phyloP scores from a whole-genome alignment of 2,888 invertebrate species.

The Bursaphelenchus okinawaensis region DNA sequence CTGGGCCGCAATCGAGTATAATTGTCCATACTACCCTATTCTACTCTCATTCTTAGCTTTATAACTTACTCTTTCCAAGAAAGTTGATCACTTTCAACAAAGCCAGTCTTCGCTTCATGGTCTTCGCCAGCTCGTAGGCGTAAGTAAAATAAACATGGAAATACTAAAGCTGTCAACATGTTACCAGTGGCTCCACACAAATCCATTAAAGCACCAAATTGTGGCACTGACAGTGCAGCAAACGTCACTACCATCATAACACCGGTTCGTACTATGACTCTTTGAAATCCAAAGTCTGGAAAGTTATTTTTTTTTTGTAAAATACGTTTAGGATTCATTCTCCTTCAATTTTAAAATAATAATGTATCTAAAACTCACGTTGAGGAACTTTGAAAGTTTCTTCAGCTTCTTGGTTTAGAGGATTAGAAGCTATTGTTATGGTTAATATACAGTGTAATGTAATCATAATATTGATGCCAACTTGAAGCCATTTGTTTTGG shows the following conservation, averaged over 20 bases:
- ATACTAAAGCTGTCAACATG: constrained; percentile 16
- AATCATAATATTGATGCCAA: constrained; percentile 19
- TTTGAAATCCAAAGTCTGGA: constrained; percentile 25
- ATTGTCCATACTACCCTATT: too few relatives aligned
- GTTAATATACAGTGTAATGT: constrained; percentile 15
- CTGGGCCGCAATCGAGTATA: too few relatives aligned
- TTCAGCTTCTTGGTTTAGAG: constrained; percentile 52
- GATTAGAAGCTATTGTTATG: constrained; percentile 40
- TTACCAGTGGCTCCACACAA: constrained; percentile 11
- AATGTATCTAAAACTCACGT: constrained; percentile 22
- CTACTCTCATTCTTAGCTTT: too few relatives aligned
- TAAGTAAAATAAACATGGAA: constrained; percentile 28
- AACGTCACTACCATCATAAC: constrained; percentile 25
- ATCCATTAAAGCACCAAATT: constrained; percentile 20
- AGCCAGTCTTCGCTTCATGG: not conserved
- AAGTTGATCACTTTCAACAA: not conserved
- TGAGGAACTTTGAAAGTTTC: constrained; percentile 47
- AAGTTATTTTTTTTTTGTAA: not conserved
- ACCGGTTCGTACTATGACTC: constrained; percentile 24
- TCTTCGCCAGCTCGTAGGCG: constrained; percentile 23
- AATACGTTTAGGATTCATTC: not conserved
- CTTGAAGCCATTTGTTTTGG: constrained; percentile 26
- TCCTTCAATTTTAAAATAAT: not conserved
- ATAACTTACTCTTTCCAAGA: not conserved
- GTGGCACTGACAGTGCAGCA: constrained; percentile 27